Evolutionary conservation across 2,888 invertebrate species (phyloP), one percentile per base, ranked within the genome.

Genomic region (Eupelmus urozonus): DNA sequence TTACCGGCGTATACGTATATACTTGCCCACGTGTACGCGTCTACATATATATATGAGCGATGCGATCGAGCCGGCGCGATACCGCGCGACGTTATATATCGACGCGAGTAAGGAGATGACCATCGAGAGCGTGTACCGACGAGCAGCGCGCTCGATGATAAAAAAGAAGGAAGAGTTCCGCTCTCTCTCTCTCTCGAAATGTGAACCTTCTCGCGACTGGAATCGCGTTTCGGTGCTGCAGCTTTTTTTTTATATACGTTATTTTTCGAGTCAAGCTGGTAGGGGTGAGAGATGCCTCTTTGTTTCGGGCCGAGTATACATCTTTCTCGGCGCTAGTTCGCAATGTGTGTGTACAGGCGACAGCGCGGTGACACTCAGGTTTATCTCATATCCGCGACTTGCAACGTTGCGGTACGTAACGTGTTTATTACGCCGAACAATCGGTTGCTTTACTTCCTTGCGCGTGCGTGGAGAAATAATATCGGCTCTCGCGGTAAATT

Each of bases 51-150:
- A 29, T 40, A 74, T 74, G 75, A 76, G 20, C 75, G 60, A 69
- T 67, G 75, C 75, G 73, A 65, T 74, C 66, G 74, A 59, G 57
- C 20, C 66, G 49, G 51, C 16, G 53, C 63, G 70, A 76, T 76
- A 62, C 53, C 45, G 69, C 62, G 34, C 67, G 69, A 76, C 76
- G 63, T 76, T 76, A 76, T 76, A 63, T 76, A 76, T 76, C 76
- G 70, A 69, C 59, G 51, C 25, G 69, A 25, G 18, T 13, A 4
- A 45, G 66, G 45, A 74, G 74, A 74, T 74, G 74, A 66, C 74
- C 74, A 74, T 66, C 74, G 66, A 66, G 59, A 66, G 59, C 66
- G 53, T 62, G 60, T 71, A 49, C 49, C 20, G 9, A 45, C 60
- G 45, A 20, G 70, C 20, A 42, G 55, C 42, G 55, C 18, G 27